A percentile compares a stretch with the other conserved stretches of the same genome.
phyloP scores from a whole-genome alignment of 2,113 vertebrate species.

The Sceloporus undulatus region DNA sequence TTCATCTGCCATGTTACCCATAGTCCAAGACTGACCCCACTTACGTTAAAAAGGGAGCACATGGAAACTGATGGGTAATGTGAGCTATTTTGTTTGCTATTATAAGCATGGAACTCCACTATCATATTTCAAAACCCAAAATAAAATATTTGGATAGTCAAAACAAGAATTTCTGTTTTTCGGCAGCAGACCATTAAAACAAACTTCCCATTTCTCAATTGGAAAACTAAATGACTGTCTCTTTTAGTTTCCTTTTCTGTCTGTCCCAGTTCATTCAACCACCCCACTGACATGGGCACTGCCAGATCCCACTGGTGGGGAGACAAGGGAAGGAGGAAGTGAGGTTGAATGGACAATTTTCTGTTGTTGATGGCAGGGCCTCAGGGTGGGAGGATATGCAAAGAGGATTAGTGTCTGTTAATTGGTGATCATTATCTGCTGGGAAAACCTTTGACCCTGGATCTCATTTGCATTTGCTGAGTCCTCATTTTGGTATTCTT shows the following conservation, averaged over 20 bases:
- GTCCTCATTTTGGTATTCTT: too few species aligned
- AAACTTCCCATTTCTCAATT: background rate
- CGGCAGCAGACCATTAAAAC: background rate
- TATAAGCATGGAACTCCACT: conserved; percentile 13
- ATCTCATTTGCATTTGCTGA: too few species aligned
- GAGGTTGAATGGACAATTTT: background rate
- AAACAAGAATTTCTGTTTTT: background rate
- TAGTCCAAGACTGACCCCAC: background rate
- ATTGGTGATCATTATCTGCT: too few species aligned
- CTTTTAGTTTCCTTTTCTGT: background rate
- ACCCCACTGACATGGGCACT: too few species aligned
- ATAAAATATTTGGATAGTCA: background rate
- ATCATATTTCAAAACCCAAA: background rate
- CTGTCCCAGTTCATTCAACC: background rate
- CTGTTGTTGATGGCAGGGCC: too few species aligned
- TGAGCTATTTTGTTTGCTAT: conserved; percentile 38
- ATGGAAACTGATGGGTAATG: background rate
- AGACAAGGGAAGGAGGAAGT: background rate
- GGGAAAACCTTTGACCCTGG: too few species aligned
- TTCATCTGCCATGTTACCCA: background rate
- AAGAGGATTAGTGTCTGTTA: too few species aligned
- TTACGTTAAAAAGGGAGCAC: background rate
- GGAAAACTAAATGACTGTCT: background rate
- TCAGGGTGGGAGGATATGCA: too few species aligned
- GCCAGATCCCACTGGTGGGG: too few species aligned